These are phyloP conservation scores for Thecophora atra DNA, from an alignment of 2,888 invertebrate species.

Conservation along the genomic window DNA sequence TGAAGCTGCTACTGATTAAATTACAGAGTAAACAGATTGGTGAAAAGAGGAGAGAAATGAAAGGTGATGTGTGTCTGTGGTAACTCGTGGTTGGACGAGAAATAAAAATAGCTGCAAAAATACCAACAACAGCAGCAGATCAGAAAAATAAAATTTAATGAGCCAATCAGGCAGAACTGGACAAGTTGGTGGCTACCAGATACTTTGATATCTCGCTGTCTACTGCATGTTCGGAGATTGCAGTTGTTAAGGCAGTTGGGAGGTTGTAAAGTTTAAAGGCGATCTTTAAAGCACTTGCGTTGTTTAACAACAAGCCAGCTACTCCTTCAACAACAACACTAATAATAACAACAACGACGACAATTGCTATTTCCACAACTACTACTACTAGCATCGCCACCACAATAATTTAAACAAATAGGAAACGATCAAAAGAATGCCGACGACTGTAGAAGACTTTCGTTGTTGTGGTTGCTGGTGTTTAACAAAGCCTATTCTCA, in stretches of 20 bases:
- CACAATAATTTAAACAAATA: not conserved
- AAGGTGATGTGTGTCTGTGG: conserved; percentile 36
- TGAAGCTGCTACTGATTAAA: conserved; percentile 23
- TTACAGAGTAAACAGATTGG: conserved; percentile 1
- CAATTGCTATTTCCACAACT: no score
- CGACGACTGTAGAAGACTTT: not conserved
- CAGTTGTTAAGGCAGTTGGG: not conserved
- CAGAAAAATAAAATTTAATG: conserved; percentile 34
- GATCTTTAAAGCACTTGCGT: conserved; percentile 5
- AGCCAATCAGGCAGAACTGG: conserved; percentile 43
- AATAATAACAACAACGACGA: not conserved
- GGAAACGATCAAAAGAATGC: conserved; percentile 1
- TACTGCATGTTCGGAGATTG: not conserved
- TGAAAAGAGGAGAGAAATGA: not conserved
- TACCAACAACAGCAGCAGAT: conserved; percentile 11
- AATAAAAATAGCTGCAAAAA: conserved; percentile 4
- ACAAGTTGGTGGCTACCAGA: conserved; percentile 1
- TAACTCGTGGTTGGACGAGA: conserved; percentile 25
- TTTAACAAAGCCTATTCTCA: no score
- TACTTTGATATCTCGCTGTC: not conserved
- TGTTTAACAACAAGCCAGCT: not conserved
- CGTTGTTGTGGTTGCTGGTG: no score
- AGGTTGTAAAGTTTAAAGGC: not conserved
- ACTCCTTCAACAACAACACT: no score
- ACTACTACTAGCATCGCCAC: not conserved